Evolutionary conservation across 2,888 invertebrate species (phyloP).

Genomic region (Aleiodes leptofemur): DNA sequence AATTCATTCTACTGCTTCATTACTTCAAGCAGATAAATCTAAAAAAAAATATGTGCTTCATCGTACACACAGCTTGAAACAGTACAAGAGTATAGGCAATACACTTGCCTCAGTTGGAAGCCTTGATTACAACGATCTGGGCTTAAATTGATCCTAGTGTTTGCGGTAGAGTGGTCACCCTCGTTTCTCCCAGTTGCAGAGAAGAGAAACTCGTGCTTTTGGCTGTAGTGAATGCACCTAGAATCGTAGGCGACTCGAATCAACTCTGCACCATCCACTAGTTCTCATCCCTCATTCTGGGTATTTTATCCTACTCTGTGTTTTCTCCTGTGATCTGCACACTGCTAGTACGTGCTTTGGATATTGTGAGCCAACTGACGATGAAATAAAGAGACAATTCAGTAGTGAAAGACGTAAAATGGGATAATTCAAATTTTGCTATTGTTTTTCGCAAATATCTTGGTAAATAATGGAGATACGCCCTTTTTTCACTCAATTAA

Average conservation of each 20-base stretch:
- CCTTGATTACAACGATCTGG: slow-evolving; percentile 74
- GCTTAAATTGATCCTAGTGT: slow-evolving; percentile 71
- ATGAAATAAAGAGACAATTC: slow-evolving; percentile 52
- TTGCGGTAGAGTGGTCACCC: slow-evolving; percentile 60
- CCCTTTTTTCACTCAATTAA: no score
- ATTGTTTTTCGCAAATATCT: no score
- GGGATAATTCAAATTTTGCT: no score
- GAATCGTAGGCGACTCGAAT: slow-evolving; percentile 38
- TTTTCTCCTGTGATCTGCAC: neutral
- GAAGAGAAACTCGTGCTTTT: slow-evolving; percentile 48
- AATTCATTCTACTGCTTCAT: neutral
- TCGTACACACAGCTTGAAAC: slow-evolving; percentile 50
- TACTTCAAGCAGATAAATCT: neutral
- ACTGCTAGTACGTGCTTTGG: slow-evolving; percentile 48
- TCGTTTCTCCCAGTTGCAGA: slow-evolving; percentile 31
- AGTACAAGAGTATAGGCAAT: no score
- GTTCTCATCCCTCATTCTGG: slow-evolving; percentile 15
- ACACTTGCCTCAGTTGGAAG: slow-evolving; percentile 54
- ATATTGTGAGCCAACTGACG: slow-evolving; percentile 54
- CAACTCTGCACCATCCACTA: slow-evolving; percentile 46
- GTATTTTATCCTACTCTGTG: neutral
- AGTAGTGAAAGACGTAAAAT: no score
- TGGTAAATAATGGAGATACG: no score
- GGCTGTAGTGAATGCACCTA: slow-evolving; percentile 39
- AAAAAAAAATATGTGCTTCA: slow-evolving; percentile 31